Evolutionary conservation across 1,140 invertebrate genomes (phyloP).

Genomic region (Drosophila neocordata): DNA sequence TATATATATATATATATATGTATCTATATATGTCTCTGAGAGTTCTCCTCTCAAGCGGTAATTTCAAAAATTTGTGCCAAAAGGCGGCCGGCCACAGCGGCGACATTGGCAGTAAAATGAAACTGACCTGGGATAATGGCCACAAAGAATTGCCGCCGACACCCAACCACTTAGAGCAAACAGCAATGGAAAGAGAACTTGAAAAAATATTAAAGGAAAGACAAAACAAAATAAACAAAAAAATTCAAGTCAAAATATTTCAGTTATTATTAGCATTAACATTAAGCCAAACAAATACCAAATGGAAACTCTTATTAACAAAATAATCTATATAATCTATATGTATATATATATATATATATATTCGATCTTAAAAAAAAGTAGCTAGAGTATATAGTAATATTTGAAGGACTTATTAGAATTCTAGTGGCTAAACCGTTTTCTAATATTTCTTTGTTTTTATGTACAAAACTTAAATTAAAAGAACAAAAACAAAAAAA

Average conservation of each 20-base stretch:
- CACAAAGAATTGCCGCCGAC: conserved; percentile 9
- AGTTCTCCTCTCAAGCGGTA: conserved; percentile 43
- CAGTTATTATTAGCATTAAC: neutral
- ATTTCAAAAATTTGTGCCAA: conserved; percentile 71
- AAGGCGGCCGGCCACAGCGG: conserved; percentile 28
- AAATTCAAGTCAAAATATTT: neutral
- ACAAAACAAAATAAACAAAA: neutral
- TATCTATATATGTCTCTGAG: neutral
- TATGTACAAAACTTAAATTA: neutral
- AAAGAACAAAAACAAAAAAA: too few species aligned
- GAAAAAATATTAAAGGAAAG: neutral
- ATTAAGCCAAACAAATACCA: too few species aligned
- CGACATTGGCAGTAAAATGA: neutral
- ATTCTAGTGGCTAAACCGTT: neutral
- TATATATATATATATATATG: neutral
- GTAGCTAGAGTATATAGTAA: neutral
- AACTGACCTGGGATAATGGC: conserved; percentile 29
- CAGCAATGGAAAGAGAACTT: neutral
- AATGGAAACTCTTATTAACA: too few species aligned
- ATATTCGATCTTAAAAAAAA: too few species aligned
- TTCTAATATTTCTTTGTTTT: neutral
- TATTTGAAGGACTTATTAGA: neutral
- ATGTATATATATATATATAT: too few species aligned
- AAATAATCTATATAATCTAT: too few species aligned
- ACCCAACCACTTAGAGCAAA: conserved; percentile 4